These are phyloP conservation scores for Furcula furcula DNA, from an alignment of 2,888 invertebrate species.

Conservation along the genomic window DNA sequence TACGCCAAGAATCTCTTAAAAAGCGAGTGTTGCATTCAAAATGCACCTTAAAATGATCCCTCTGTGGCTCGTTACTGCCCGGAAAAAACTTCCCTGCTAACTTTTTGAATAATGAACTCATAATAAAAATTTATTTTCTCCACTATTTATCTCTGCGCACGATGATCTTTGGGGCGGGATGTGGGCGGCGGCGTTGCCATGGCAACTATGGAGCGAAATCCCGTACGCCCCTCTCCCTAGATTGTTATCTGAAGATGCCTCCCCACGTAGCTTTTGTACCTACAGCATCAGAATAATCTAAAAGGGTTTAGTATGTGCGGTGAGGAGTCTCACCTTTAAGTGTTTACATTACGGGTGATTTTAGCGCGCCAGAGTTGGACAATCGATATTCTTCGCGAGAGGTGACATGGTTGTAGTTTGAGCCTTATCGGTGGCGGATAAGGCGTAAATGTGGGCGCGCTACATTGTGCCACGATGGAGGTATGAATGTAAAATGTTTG, in stretches of 20 bases:
- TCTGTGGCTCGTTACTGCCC: slow-evolving; percentile 52
- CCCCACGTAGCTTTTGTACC: slow-evolving; percentile 67
- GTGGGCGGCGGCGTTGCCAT: slow-evolving; percentile 71
- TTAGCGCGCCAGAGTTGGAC: slow-evolving; percentile 16
- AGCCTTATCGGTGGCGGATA: not conserved
- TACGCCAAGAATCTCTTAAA: too few species aligned
- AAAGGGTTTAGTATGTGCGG: slow-evolving; percentile 63
- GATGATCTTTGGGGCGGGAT: slow-evolving; percentile 68
- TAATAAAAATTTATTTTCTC: slow-evolving; percentile 71
- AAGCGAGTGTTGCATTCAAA: slow-evolving; percentile 28
- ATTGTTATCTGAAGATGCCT: slow-evolving; percentile 75
- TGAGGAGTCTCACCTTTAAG: slow-evolving; percentile 42
- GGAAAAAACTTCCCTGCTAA: slow-evolving; percentile 45
- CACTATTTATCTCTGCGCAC: slow-evolving; percentile 62
- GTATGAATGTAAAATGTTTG: slow-evolving; percentile 21
- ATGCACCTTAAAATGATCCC: slow-evolving; percentile 41
- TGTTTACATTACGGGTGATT: slow-evolving; percentile 31
- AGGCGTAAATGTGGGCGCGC: not conserved
- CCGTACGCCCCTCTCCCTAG: slow-evolving; percentile 70
- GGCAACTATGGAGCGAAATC: slow-evolving; percentile 63
- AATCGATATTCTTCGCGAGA: slow-evolving; percentile 55
- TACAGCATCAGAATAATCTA: slow-evolving; percentile 63
- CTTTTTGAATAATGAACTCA: slow-evolving; percentile 71
- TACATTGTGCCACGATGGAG: slow-evolving; percentile 4
- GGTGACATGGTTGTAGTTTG: slow-evolving; percentile 24